These are phyloP conservation scores for Linyphia triangularis DNA, from an alignment of 2,888 invertebrate species.

Conservation along the genomic window DNA sequence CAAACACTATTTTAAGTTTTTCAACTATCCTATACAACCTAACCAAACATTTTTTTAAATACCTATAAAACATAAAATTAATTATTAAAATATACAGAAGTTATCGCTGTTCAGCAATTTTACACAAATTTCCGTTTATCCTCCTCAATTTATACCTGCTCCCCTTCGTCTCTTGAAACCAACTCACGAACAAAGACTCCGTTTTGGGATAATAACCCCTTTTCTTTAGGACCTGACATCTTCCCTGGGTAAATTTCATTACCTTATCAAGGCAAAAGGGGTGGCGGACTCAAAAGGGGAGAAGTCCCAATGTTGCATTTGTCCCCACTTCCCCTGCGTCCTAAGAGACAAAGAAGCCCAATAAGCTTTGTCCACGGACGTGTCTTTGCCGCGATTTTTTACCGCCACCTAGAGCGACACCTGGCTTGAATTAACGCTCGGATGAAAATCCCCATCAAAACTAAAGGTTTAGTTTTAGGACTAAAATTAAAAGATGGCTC, in stretches of 20 bases:
- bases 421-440: constrained; percentile 40
- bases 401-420: background rate
- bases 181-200: constrained; percentile 38
- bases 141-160: background rate
- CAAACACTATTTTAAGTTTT: no score
- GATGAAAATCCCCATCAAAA: constrained; percentile 37
- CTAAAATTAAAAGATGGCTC: constrained; percentile 67
- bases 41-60: no score
- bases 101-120: no score
- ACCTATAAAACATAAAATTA: no score
- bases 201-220: constrained; percentile 57
- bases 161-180: background rate
- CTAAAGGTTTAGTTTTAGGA: constrained; percentile 43
- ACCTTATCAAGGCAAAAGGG: constrained; percentile 60
- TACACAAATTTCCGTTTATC: no score
- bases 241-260: constrained; percentile 64
- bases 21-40: no score
- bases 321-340: constrained; percentile 18
- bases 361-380: constrained; percentile 63
- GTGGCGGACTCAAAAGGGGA: background rate
- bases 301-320: constrained; percentile 54
- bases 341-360: constrained; percentile 35
- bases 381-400: constrained; percentile 53
- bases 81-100: no score
- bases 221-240: constrained; percentile 61